Evolutionary conservation across 2,113 vertebrate species (phyloP).

Genomic region (Catagonus wagneri): DNA sequence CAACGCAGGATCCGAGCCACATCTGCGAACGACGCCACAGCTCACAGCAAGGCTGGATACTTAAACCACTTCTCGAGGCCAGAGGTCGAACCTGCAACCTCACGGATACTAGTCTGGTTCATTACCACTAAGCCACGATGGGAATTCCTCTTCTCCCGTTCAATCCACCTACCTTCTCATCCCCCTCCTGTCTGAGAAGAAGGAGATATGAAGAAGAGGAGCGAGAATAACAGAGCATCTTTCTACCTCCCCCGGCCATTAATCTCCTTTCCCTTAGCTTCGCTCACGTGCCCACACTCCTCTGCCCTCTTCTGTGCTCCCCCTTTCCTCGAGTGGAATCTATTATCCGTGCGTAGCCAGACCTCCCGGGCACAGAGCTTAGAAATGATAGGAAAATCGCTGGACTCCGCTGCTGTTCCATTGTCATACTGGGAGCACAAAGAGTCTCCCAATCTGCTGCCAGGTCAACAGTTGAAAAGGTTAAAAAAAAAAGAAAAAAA

Average conservation of each 20-base stretch:
- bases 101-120: too few relatives aligned
- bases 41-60: too few relatives aligned
- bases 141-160: neutral
- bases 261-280: neutral
- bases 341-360: neutral
- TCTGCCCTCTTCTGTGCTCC: neutral
- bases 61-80: too few relatives aligned
- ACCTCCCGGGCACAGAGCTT: neutral
- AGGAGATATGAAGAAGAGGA: neutral
- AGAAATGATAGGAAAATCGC: neutral
- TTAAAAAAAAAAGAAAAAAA: neutral
- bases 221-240: neutral
- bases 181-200: neutral
- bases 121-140: too few relatives aligned
- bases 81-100: too few relatives aligned
- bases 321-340: constrained; percentile 50
- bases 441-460: neutral
- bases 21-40: too few relatives aligned
- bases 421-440: neutral
- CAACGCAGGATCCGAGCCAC: too few relatives aligned
- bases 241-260: neutral
- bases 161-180: neutral
- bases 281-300: neutral
- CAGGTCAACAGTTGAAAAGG: neutral
- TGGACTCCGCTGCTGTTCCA: neutral